A percentile compares a stretch with the other conserved stretches of the same genome.
These are phyloP conservation scores for Caerostris extrusa DNA, from an alignment of 1,140 invertebrate species.

Conservation along the genomic window DNA sequence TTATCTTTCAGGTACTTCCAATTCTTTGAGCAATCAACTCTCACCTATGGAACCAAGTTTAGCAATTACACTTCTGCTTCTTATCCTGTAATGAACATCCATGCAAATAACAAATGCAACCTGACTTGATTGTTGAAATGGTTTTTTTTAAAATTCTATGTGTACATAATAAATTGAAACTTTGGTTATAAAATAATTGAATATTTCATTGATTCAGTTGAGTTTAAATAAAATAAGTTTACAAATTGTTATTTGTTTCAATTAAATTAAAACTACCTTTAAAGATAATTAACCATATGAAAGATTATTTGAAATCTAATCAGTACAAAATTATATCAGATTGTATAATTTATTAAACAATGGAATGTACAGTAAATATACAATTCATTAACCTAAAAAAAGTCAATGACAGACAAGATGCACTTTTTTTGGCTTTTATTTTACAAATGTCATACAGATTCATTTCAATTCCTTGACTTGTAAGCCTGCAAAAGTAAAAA, in stretches of 20 bases:
- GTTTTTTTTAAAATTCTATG: background rate
- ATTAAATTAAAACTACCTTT: too few relatives aligned
- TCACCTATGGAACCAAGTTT: background rate
- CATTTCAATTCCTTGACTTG: conserved; percentile 81
- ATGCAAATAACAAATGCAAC: background rate
- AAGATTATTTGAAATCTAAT: background rate
- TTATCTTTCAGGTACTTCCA: conserved; percentile 2
- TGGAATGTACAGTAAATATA: background rate
- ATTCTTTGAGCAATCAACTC: background rate
- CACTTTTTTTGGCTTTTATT: conserved; percentile 39
- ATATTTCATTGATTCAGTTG: too few relatives aligned
- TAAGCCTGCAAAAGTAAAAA: conserved; percentile 79
- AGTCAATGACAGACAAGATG: background rate
- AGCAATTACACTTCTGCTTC: conserved; percentile 24
- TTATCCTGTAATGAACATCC: background rate
- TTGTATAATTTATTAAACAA: background rate
- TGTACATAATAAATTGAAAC: background rate
- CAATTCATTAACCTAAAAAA: background rate
- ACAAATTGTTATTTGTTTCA: too few relatives aligned
- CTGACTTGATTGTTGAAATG: background rate
- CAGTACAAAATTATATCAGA: background rate
- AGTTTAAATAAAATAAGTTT: too few relatives aligned
- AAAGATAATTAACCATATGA: too few relatives aligned
- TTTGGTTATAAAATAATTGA: too few relatives aligned
- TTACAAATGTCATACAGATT: conserved; percentile 52